Conservation (phyloP, 2,888 invertebrate species). For the Vandiemenella viatica region DNA sequence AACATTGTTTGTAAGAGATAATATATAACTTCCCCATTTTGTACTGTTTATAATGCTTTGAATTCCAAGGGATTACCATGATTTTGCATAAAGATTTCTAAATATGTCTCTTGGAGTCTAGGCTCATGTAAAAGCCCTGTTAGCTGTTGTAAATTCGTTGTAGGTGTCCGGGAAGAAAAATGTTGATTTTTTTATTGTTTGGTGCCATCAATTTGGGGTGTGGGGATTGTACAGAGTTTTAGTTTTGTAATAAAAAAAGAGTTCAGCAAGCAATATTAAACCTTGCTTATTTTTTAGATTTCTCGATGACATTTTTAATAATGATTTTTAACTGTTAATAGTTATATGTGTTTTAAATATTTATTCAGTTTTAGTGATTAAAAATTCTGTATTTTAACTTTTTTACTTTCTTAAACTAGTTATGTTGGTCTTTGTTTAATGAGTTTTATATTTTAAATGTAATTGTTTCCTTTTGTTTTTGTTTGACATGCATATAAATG, state of each 20-base stretch:
- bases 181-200: slow-evolving; percentile 13
- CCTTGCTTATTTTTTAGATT: slow-evolving; percentile 18
- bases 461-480: slow-evolving; percentile 9
- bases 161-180: slow-evolving; percentile 12
- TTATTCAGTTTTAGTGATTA: slow-evolving; percentile 13
- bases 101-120: slow-evolving; percentile 14
- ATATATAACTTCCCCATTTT: slow-evolving; percentile 17
- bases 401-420: slow-evolving; percentile 14
- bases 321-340: slow-evolving; percentile 15
- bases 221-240: slow-evolving; percentile 12
- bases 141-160: slow-evolving; percentile 14
- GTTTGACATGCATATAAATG: slow-evolving; percentile 13
- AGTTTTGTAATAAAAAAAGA: slow-evolving; percentile 10
- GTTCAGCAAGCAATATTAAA: slow-evolving; percentile 14
- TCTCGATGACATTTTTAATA: slow-evolving; percentile 18
- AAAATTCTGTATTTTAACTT: slow-evolving; percentile 14
- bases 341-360: slow-evolving; percentile 15
- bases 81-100: slow-evolving; percentile 15
- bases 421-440: slow-evolving; percentile 15
- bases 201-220: slow-evolving; percentile 14
- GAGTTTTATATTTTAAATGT: slow-evolving; percentile 13
- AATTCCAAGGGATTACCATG: slow-evolving; percentile 16
- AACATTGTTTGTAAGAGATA: slow-evolving; percentile 18
- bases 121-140: slow-evolving; percentile 9
- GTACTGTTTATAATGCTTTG: slow-evolving; percentile 19